phyloP scores from a whole-genome alignment of 1,140 invertebrate genomes.

The Trichogramma pretiosum region DNA sequence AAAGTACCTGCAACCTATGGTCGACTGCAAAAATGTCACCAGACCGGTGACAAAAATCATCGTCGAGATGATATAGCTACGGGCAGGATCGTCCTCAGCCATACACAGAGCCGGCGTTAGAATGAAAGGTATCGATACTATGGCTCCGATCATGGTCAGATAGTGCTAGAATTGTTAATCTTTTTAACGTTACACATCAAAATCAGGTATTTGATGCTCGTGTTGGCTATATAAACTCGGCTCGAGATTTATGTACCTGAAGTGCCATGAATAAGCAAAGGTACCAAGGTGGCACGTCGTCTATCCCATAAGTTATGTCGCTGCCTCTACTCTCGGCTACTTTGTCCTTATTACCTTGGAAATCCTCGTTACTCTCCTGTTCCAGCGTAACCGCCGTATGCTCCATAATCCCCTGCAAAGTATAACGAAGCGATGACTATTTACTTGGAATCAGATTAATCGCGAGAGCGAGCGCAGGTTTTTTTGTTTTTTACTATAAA shows the following conservation, averaged over 20 bases:
- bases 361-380: too few species aligned
- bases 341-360: too few species aligned
- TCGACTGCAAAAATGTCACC: constrained; percentile 70
- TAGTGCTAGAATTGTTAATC: constrained; percentile 60
- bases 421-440: too few species aligned
- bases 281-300: constrained; percentile 77
- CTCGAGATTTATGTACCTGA: constrained; percentile 63
- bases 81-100: constrained; percentile 65
- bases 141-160: constrained; percentile 79
- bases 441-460: too few species aligned
- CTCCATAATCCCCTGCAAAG: too few species aligned
- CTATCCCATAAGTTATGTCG: constrained; percentile 65
- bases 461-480: too few species aligned
- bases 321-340: constrained; percentile 29
- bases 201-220: background rate
- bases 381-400: too few species aligned
- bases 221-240: constrained; percentile 8
- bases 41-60: constrained; percentile 84
- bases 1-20: constrained; percentile 73
- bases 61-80: constrained; percentile 74
- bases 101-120: constrained; percentile 75
- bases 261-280: constrained; percentile 73
- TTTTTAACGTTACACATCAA: background rate
- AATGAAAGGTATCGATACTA: constrained; percentile 77
- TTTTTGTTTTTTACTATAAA: too few species aligned